phyloP scores from a whole-genome alignment of 2,888 invertebrate species.

The Diogma glabrata region DNA sequence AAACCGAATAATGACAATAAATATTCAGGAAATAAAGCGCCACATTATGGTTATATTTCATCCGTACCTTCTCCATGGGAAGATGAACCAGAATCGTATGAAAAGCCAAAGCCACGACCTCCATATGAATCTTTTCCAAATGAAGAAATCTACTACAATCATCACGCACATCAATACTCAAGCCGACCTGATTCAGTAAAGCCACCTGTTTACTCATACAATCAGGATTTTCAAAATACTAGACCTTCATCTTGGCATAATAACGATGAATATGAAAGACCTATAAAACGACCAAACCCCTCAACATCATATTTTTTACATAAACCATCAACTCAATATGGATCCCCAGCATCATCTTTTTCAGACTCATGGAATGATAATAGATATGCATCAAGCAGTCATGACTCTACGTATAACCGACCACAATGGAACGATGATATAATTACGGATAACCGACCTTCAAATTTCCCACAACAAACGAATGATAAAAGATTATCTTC shows the following conservation, averaged over 20 bases:
- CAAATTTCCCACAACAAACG: conserved; percentile 38
- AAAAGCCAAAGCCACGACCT: conserved; percentile 34
- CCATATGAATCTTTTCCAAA: conserved; percentile 38
- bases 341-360: conserved; percentile 2
- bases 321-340: too few relatives aligned
- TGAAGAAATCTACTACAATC: too few relatives aligned
- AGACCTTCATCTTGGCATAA: conserved; percentile 2
- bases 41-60: neutral
- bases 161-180: conserved; percentile 26
- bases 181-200: conserved; percentile 36
- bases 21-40: conserved; percentile 32
- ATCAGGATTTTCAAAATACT: neutral
- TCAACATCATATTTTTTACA: conserved; percentile 11
- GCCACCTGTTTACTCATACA: conserved; percentile 9
- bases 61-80: neutral
- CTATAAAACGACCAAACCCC: neutral
- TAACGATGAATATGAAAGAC: conserved; percentile 1
- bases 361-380: conserved; percentile 8
- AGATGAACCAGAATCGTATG: conserved; percentile 23
- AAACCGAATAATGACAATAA: conserved; percentile 48
- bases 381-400: neutral
- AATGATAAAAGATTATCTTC: conserved; percentile 14
- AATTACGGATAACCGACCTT: conserved; percentile 43
- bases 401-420: conserved; percentile 18
- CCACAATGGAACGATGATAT: conserved; percentile 39